Evolutionary conservation across 2,797 vertebrate species (phyloP).

Genomic region (Peromyscus eremicus): DNA sequence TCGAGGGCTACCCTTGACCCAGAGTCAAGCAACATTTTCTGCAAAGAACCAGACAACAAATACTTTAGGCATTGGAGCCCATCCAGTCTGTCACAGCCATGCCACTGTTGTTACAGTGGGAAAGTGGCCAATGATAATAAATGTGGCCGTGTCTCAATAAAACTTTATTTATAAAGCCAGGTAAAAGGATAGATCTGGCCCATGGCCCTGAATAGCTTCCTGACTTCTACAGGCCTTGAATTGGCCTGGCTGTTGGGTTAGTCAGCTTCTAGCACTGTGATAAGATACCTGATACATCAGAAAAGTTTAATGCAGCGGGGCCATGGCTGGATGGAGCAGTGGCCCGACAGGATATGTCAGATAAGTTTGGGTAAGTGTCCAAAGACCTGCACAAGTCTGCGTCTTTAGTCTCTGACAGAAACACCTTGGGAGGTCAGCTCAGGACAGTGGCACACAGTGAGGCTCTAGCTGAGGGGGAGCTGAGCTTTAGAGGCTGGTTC

Average conservation of each 20-base stretch:
- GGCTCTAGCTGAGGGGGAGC: neutral
- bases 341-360: neutral
- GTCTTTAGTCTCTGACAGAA: neutral
- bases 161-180: neutral
- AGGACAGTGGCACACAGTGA: neutral
- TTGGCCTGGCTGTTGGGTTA: neutral
- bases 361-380: neutral
- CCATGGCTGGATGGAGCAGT: fast-evolving
- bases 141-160: neutral
- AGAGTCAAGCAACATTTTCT: neutral
- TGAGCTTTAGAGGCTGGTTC: neutral
- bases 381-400: neutral
- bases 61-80: neutral
- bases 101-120: no score
- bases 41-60: neutral
- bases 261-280: neutral
- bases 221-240: neutral
- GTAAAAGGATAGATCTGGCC: neutral
- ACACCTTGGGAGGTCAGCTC: neutral
- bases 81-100: neutral
- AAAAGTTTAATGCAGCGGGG: neutral
- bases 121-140: neutral
- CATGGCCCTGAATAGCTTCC: neutral
- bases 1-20: neutral
- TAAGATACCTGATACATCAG: neutral